Percentiles rank a stretch among this genome's conserved stretches.
Conservation (phyloP, 2,797 vertebrate genomes). For the Pagetopsis macropterus region DNA sequence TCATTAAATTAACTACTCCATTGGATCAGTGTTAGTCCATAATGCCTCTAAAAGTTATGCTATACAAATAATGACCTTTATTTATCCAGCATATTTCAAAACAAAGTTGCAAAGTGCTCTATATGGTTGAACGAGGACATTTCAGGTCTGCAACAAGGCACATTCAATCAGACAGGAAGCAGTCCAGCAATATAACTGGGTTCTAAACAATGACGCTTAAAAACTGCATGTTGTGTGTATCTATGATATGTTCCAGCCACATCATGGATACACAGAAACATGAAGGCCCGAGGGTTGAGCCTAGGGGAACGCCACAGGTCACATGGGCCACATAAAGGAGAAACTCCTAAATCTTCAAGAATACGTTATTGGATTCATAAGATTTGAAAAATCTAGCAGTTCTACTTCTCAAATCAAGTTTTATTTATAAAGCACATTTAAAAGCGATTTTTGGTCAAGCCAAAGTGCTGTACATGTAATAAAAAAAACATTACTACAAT, state of each 20-base stretch:
- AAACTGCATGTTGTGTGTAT: neutral
- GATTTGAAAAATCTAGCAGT: neutral
- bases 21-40: neutral
- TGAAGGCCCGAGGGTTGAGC: neutral
- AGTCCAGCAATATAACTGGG: too few species aligned
- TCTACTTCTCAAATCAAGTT: too few species aligned
- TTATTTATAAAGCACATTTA: too few species aligned
- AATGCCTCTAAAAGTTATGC: neutral
- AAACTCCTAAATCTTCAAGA: neutral
- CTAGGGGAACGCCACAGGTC: constrained; percentile 1
- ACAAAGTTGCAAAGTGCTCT: neutral
- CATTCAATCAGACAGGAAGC: too few species aligned
- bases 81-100: neutral
- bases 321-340: neutral
- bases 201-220: too few species aligned
- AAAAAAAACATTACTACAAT: too few species aligned
- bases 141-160: too few species aligned
- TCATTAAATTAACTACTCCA: constrained; percentile 22
- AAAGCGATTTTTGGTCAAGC: too few species aligned
- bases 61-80: neutral
- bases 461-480: too few species aligned
- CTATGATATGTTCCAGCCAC: neutral
- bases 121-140: too few species aligned
- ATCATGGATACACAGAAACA: neutral
- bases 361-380: neutral